Conservation (phyloP, 2,888 invertebrate genomes). For the Drosophila demipolita region DNA sequence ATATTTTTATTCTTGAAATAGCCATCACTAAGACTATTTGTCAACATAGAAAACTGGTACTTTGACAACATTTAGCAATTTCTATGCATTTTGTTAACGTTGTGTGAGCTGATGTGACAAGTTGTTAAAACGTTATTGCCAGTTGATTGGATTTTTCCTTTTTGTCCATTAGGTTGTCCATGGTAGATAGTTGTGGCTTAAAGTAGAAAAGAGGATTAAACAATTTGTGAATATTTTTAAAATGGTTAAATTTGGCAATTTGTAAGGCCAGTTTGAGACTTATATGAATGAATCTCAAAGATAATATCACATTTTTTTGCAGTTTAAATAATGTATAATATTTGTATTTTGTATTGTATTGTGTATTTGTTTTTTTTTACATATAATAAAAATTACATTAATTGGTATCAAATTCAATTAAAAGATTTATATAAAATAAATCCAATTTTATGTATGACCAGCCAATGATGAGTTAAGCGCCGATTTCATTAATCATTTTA, state of each 20-base stretch:
- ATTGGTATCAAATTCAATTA: background rate
- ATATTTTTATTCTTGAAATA: background rate
- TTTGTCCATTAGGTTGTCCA: background rate
- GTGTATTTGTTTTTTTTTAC: background rate
- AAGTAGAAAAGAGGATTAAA: background rate
- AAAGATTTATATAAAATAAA: background rate
- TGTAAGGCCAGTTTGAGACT: background rate
- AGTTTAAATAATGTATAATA: background rate
- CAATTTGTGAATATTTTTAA: constrained; percentile 11
- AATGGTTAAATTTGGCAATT: background rate
- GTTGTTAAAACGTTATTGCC: constrained; percentile 10
- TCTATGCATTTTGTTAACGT: constrained; percentile 15
- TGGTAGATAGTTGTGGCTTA: background rate
- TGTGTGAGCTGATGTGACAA: constrained; percentile 3
- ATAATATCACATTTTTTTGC: background rate
- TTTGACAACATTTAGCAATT: constrained; percentile 5
- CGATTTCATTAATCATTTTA: constrained; percentile 10
- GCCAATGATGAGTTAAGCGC: background rate
- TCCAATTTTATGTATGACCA: background rate
- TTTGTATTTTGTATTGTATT: no score
- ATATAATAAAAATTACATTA: background rate
- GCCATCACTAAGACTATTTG: background rate
- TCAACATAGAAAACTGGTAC: background rate
- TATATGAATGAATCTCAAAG: background rate
- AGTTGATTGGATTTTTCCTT: constrained; percentile 23